A percentile compares a stretch with the other conserved stretches of the same genome.
These are phyloP conservation scores for Argyrosomus japonicus DNA, from an alignment of 2,113 vertebrate species.

Conservation along the genomic window DNA sequence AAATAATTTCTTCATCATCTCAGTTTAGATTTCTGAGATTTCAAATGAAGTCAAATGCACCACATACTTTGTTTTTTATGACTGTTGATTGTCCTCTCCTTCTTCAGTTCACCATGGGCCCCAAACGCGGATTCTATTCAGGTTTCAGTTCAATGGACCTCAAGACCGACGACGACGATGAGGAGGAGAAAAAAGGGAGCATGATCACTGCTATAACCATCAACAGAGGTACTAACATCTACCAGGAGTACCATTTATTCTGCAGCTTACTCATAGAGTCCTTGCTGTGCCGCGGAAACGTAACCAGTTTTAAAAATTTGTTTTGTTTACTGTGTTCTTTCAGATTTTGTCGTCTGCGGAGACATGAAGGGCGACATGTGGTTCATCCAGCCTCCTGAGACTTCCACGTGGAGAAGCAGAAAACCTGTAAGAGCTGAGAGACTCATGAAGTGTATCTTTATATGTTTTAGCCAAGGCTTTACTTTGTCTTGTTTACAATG, in stretches of 20 bases:
- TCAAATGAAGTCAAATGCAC: background rate
- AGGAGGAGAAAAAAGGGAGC: background rate
- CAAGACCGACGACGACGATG: fast-evolving
- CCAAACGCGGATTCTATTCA: fast-evolving
- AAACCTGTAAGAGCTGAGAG: constrained; percentile 73
- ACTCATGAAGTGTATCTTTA: background rate
- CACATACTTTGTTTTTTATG: background rate
- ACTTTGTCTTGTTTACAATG: background rate
- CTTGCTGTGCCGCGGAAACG: too few relatives aligned
- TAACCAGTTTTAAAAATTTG: background rate
- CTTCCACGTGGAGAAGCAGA: constrained; percentile 63
- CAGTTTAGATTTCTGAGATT: background rate
- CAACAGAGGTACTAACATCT: constrained; percentile 46
- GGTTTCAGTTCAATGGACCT: background rate
- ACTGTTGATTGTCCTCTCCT: background rate
- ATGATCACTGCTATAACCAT: constrained; percentile 68
- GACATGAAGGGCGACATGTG: constrained; percentile 82
- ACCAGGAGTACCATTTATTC: background rate
- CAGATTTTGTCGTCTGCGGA: constrained; percentile 82
- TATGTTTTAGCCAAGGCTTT: background rate
- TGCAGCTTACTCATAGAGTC: background rate
- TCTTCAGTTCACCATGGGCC: constrained; percentile 66
- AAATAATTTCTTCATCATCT: background rate
- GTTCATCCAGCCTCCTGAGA: constrained; percentile 67
- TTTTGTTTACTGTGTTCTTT: background rate